Base-by-base conservation (phyloP, 30 jellyfish, hydroid and myxozoan species). In the Aurelia aurita region DNA sequence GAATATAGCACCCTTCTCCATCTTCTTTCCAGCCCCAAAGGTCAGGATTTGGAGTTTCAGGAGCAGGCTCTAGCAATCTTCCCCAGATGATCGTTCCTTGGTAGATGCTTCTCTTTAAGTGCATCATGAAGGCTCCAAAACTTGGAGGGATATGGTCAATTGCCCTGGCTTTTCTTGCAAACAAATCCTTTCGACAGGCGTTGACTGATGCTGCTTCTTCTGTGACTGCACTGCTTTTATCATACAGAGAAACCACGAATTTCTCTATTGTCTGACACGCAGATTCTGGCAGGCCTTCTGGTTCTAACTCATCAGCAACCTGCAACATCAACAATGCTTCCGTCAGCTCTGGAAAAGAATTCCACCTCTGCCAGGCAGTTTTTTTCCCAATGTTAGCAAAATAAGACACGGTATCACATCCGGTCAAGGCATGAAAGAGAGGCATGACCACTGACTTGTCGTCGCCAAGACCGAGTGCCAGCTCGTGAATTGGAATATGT, bases 361-460 rank as follows among this genome's bases (percentile, higher is more conserved):
- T 55, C 87, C 87, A 76, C 45, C 14, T 31, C 23, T 76, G 59
- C 77, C 87, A 76, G 26, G 77, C 87, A 39, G 74, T 74, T 39
- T 76, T 76, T 34, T 76, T 76, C 57, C 87, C 87, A 23, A 45
- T 39, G 59, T 51, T 27, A 25, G 62, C 87, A 58, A 54, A 76
- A 59, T 19, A 58, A 22, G 77, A 57, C 23, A 76, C 87, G 15
- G 87, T 74, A 58, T 74, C 87, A 46, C 87, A 74, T 35, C 87
- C 87, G n/a, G 87, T 74, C 25, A 74, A 76, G 3, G 77, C 76
- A 31, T 55, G 77, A 54, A 57, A 57, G 27, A 57, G 63, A 14
- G 87, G 87, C 34, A 76, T 29, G 20, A 54, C 87, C 74, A 25
- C 19, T 45, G 66, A 44, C 66, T 27, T 69, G 13, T 69, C 82